Evolutionary conservation across 2,888 invertebrate genomes (phyloP), one percentile per base, ranked within the genome.

Genomic region (Parascotia fuliginaria): DNA sequence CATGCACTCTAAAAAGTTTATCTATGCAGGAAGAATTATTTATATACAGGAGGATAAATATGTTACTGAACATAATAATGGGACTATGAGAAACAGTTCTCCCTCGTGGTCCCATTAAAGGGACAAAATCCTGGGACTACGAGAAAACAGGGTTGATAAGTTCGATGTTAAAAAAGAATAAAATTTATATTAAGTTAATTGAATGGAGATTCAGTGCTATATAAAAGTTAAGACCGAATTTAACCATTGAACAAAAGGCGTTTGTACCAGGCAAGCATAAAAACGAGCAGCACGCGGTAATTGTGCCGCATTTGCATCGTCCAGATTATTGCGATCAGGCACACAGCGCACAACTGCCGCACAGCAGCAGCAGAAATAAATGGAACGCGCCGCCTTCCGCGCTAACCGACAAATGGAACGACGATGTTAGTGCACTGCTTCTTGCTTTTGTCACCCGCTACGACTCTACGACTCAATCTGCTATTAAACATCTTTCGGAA

Each of bases 371-470:
- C 48, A 63, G 65, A 69, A 68, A 70, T 72, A 67, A 71, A 70
- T 62, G 59, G 55, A 56, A 64, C 52, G 53, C 50, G 51, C 36
- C 46, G 55, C 60, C 55, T 65, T 61, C 59, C 57, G 53, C 54
- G 55, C 65, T 63, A 62, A 48, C 60, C 66, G 75, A 75, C 75
- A 76, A 79, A 79, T 75, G 72, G 70, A 70, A 70, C 60, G 59
- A 58, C 65, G 56, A 57, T 62, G 67, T 66, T 70, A 70, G 59
- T 66, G 65, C 69, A 65, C 56, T 42, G 52, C 66, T 57, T 60
- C 60, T 62, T 42, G 52, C 66, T 57, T 60, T 62, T 62, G 57
- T 59, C 56, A 55, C 56, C 46, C 50, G 51, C 31, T 33, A 52
- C 52, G 52, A 38, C 43, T 44, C 27, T n/a, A n/a, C n/a, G n/a